Conservation (phyloP, 2,113 vertebrate species). For the Cricetomys ansorgei region DNA sequence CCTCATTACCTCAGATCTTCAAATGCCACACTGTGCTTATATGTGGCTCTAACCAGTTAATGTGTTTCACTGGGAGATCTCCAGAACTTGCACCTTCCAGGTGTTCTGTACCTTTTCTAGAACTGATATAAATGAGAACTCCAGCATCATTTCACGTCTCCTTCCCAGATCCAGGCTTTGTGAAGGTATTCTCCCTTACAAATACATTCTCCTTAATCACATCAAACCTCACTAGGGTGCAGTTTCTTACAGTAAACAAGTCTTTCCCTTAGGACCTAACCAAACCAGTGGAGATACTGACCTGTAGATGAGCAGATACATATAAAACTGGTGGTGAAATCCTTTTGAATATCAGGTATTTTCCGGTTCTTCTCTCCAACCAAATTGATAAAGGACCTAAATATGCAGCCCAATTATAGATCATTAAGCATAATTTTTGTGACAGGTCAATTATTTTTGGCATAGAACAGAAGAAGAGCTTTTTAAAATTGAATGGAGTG, state of each 20-base stretch:
- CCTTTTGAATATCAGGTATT: neutral
- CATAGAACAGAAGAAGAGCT: neutral
- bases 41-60: rapidly evolving
- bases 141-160: neutral
- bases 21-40: too few relatives aligned
- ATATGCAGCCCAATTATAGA: neutral
- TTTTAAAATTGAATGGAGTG: neutral
- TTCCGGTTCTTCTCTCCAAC: neutral
- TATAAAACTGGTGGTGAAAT: neutral
- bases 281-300: neutral
- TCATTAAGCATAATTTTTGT: neutral
- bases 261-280: neutral
- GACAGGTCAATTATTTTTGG: neutral
- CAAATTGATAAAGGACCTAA: neutral
- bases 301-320: neutral
- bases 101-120: too few relatives aligned
- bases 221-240: neutral
- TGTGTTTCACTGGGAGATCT: neutral
- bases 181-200: neutral
- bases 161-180: neutral
- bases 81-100: neutral
- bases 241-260: neutral
- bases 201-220: neutral
- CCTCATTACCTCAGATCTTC: neutral
- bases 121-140: rapidly evolving